Evolutionary conservation across 2,113 vertebrate species (phyloP).

Genomic region (Ploceus nigricollis): DNA sequence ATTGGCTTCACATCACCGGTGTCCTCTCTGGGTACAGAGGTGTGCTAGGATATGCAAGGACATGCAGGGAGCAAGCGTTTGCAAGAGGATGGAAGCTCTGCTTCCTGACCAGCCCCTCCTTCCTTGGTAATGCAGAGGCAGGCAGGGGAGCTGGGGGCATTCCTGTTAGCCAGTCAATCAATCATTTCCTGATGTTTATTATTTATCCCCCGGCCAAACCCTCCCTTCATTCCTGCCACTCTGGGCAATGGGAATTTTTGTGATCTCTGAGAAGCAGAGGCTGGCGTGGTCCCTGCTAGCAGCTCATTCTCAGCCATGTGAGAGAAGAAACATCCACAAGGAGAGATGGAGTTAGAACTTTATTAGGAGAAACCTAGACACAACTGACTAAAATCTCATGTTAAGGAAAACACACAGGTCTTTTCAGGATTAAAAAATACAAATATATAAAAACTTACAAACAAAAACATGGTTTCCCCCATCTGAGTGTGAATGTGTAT

Average conservation of each 20-base stretch:
- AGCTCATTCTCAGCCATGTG: neutral
- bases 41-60: neutral
- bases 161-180: constrained; percentile 20
- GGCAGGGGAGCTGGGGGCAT: neutral
- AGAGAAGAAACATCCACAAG: constrained; percentile 7
- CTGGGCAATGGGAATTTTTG: neutral
- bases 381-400: neutral
- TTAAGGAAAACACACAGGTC: constrained; percentile 12
- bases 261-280: constrained; percentile 1
- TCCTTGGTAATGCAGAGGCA: neutral
- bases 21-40: neutral
- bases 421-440: constrained; percentile 46
- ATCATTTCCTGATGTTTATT: constrained; percentile 9
- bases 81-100: neutral
- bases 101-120: neutral
- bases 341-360: constrained; percentile 41
- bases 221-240: neutral
- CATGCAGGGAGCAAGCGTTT: accelerated
- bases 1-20: neutral
- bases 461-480: neutral
- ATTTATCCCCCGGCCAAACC: constrained; percentile 20
- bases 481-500: neutral
- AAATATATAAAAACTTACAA: constrained; percentile 39
- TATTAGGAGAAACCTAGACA: constrained; percentile 59
- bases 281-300: neutral